Evolutionary conservation across 1,140 invertebrate species (phyloP), one percentile per base, ranked within the genome.

Genomic region (Leptinotarsa defecta): DNA sequence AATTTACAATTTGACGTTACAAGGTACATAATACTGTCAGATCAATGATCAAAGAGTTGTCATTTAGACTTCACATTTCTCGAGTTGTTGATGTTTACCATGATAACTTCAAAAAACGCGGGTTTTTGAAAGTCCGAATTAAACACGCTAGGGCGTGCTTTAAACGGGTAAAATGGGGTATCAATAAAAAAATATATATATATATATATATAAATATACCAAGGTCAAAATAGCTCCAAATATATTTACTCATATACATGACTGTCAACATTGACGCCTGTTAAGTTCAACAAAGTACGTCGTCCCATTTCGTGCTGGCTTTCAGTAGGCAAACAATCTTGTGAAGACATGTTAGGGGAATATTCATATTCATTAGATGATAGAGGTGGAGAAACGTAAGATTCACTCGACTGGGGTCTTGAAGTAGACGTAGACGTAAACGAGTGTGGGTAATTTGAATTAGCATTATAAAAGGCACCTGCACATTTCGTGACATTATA

Each of bases 291-390:
- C 64, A 67, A 67, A 67, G 49, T 57, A 57, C 49, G 19, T 67
- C 13, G 19, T 19, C 27, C 64, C 27, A 67, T 67, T 13, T 67
- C 64, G 64, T 67, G 64, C 64, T 24, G 64, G 22, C 19, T 67
- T 24, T 24, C 22, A 67, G 15, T 67, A 43, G 64, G n/a, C 64
- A 43, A 67, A 67, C 27, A 67, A 20, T 67, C 64, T 67, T 67
- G 64, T 67, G 27, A 67, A 15, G 22, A 20, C 13, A 67, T 67
- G 19, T 24, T 67, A 43, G 64, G 64, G 19, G 64, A 67, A 67
- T 67, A 67, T 67, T 43, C 19, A 67, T 17, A 67, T 67, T 67
- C 64, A 22, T 67, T 67, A 43, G 64, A 67, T 67, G 64, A 67
- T 24, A 43, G 19, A 67, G 22, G 22, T 15, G 22, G 27, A 67